Conservation (phyloP, 2,888 invertebrate species). For the Desoria tigrina region DNA sequence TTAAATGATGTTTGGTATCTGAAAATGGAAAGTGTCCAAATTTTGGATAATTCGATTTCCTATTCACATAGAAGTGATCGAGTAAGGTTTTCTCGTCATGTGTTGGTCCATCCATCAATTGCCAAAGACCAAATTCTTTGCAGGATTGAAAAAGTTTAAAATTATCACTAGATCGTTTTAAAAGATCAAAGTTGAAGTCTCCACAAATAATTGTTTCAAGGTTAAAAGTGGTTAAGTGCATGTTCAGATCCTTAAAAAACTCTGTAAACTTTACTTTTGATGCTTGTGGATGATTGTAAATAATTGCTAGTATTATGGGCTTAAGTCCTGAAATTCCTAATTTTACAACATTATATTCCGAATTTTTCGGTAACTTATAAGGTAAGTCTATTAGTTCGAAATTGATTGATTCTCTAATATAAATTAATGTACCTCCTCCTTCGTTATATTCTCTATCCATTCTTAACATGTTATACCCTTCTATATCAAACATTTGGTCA, state of each 20-base stretch:
- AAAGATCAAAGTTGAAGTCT: conserved; percentile 5
- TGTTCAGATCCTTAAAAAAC: background rate
- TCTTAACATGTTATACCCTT: background rate
- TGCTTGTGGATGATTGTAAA: background rate
- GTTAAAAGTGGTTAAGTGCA: background rate
- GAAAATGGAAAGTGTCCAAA: conserved; percentile 11
- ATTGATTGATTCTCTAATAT: background rate
- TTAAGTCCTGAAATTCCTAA: background rate
- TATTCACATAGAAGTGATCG: conserved; percentile 9
- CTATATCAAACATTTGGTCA: background rate
- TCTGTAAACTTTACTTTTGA: background rate
- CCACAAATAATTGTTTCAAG: background rate
- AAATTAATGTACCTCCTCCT: conserved; percentile 1
- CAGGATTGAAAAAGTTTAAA: background rate
- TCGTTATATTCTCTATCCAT: background rate
- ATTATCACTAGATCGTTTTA: background rate
- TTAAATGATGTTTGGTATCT: background rate
- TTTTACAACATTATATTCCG: background rate
- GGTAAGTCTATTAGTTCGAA: background rate
- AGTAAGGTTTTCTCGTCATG: background rate
- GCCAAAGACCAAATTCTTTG: conserved; percentile 1
- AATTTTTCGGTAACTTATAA: background rate
- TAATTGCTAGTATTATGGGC: background rate
- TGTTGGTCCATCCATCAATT: background rate
- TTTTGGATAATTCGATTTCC: background rate